Conservation (phyloP, 2,888 invertebrate genomes). For the Dermolepida albohirtum region DNA sequence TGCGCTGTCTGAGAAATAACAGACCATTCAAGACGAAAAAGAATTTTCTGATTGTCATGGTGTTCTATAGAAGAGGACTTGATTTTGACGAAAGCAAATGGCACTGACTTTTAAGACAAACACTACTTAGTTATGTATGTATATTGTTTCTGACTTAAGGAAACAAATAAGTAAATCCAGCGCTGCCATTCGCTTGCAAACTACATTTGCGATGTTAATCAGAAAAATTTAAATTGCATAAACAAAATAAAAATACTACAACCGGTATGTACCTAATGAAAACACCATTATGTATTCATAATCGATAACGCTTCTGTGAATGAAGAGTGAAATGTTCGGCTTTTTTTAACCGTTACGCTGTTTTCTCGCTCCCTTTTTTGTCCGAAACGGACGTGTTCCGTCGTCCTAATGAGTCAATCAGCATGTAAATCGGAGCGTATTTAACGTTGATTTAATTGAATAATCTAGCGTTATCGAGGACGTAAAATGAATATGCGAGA, state of each 20-base stretch:
- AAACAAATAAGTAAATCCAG: too few relatives aligned
- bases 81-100: too few relatives aligned
- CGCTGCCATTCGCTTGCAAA: too few relatives aligned
- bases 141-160: too few relatives aligned
- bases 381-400: neutral
- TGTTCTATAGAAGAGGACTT: too few relatives aligned
- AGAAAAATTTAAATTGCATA: neutral
- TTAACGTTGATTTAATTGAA: constrained; percentile 22
- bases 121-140: too few relatives aligned
- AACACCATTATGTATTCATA: constrained; percentile 36
- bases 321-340: constrained; percentile 2
- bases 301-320: constrained; percentile 18
- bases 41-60: too few relatives aligned
- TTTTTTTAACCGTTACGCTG: neutral
- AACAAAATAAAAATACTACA: constrained; percentile 6
- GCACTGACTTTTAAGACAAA: too few relatives aligned
- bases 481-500: neutral
- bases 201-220: neutral
- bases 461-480: constrained; percentile 1
- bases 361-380: constrained; percentile 2
- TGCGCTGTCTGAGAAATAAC: too few relatives aligned
- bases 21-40: too few relatives aligned
- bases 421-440: constrained; percentile 20
- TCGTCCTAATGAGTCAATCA: constrained; percentile 26
- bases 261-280: neutral